Evolutionary conservation across 2,888 invertebrate genomes (phyloP).

Genomic region (Palloptera scutellata): DNA sequence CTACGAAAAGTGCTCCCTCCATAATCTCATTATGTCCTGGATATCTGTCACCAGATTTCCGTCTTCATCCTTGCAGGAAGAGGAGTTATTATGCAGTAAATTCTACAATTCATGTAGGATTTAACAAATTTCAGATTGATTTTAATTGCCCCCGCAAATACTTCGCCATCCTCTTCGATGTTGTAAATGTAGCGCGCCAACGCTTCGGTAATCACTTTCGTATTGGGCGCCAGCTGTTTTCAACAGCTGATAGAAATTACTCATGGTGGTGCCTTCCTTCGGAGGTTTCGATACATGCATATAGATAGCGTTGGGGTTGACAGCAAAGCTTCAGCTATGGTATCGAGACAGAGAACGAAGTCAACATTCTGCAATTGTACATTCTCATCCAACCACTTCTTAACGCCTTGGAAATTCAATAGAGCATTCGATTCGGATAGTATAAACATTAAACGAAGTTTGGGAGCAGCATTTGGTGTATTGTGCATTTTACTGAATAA

Average conservation of each 20-base stretch:
- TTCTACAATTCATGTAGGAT: slow-evolving; percentile 82
- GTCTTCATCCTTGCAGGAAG: no score
- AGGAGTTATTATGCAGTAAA: no score
- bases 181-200: slow-evolving; percentile 84
- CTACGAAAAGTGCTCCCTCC: no score
- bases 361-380: slow-evolving; percentile 79
- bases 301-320: slow-evolving; percentile 57
- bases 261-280: slow-evolving; percentile 80
- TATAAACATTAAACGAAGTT: slow-evolving; percentile 84
- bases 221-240: slow-evolving; percentile 67
- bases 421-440: slow-evolving; percentile 90
- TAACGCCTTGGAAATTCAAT: slow-evolving; percentile 91
- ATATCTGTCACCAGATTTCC: no score
- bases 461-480: slow-evolving; percentile 75
- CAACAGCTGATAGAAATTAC: slow-evolving; percentile 72
- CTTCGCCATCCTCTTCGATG: slow-evolving; percentile 67
- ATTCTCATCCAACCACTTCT: slow-evolving; percentile 89
- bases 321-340: slow-evolving; percentile 71
- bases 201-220: slow-evolving; percentile 79
- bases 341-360: slow-evolving; percentile 90
- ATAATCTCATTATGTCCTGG: no score
- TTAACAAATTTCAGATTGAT: slow-evolving; percentile 77
- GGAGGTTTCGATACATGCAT: slow-evolving; percentile 98
- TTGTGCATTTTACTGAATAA: slow-evolving; percentile 88
- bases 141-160: slow-evolving; percentile 79